phyloP scores from a whole-genome alignment of 2,797 vertebrate species.

The Phalanger gymnotis region DNA sequence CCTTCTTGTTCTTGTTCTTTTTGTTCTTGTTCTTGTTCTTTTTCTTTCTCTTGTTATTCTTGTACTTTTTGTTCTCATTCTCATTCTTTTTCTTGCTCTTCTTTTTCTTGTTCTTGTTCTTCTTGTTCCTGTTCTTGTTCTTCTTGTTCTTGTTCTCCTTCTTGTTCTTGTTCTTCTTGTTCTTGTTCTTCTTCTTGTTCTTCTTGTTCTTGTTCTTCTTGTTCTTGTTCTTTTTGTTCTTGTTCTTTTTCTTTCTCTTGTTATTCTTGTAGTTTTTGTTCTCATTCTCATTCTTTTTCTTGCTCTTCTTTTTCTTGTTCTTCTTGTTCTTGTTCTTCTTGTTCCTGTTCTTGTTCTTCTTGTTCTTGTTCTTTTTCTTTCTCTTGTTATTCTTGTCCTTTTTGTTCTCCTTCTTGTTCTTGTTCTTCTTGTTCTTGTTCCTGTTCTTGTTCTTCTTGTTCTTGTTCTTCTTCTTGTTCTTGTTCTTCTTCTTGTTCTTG shows the following conservation, averaged over 20 bases:
- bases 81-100: fast-evolving
- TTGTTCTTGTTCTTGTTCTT: background rate
- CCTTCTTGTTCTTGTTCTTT: background rate
- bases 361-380: background rate
- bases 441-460: fast-evolving
- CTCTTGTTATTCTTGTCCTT: background rate
- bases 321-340: fast-evolving
- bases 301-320: background rate
- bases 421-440: fast-evolving
- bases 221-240: fast-evolving
- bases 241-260: fast-evolving
- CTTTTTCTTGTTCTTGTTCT: fast-evolving
- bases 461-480: fast-evolving
- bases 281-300: background rate
- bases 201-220: fast-evolving
- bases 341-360: fast-evolving
- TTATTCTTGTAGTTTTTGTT: too few relatives aligned
- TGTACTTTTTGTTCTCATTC: background rate
- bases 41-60: background rate
- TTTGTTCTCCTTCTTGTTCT: background rate
- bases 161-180: background rate
- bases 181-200: background rate
- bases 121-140: too few relatives aligned
- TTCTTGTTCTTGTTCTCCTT: background rate
- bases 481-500: background rate